Conservation (phyloP, 2,797 vertebrate genomes). For the Peromyscus nudipes region DNA sequence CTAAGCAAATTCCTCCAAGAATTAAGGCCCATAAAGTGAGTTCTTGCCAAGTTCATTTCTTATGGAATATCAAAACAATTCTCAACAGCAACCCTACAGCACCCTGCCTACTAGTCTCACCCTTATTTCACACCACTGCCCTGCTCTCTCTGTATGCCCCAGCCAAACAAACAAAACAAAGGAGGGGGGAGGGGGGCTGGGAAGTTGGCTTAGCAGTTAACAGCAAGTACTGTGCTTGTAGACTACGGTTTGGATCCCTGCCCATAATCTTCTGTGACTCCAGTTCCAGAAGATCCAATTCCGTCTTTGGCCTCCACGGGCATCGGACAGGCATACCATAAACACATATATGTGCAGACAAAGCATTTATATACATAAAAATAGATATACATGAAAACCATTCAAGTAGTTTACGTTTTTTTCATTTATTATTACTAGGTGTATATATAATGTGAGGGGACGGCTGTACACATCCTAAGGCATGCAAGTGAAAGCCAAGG, state of each 20-base stretch:
- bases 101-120: rapidly evolving
- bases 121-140: rapidly evolving
- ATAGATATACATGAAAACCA: not conserved
- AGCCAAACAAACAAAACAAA: not conserved
- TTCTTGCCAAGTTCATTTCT: not conserved
- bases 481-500: not conserved
- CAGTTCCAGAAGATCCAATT: not conserved
- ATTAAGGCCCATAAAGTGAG: not conserved
- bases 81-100: not conserved
- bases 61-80: not conserved
- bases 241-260: not conserved
- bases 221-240: not conserved
- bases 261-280: not conserved
- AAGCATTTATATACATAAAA: not conserved
- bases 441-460: not conserved
- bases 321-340: not conserved
- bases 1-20: not conserved
- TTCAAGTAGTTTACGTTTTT: not conserved
- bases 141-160: not conserved
- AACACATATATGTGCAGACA: not conserved
- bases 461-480: not conserved
- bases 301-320: no score
- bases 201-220: not conserved
- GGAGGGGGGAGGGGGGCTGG: no score
- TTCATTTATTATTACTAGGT: not conserved